Conservation (phyloP, 2,888 invertebrate genomes). For the Phoenoteleia sp. region DNA sequence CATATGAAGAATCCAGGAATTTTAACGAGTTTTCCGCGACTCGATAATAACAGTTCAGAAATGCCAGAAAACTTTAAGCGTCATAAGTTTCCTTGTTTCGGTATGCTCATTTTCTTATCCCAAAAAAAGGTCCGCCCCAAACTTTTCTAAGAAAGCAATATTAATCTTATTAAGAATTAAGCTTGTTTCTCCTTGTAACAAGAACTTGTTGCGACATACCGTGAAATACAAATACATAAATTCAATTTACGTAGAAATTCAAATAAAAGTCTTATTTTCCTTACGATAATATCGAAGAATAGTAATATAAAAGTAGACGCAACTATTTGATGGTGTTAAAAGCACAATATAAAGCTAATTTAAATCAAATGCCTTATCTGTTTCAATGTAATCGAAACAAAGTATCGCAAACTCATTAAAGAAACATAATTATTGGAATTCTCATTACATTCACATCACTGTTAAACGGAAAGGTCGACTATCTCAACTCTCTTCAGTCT, state of each 20-base stretch:
- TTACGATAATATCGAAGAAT: background rate
- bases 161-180: constrained; percentile 45
- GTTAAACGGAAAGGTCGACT: background rate
- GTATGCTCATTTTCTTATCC: constrained; percentile 49
- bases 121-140: constrained; percentile 19
- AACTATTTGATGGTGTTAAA: background rate
- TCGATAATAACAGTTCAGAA: constrained; percentile 69
- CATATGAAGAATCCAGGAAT: constrained; percentile 79
- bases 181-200: background rate
- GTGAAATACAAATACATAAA: background rate
- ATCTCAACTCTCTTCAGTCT: background rate
- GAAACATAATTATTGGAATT: constrained; percentile 4
- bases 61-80: constrained; percentile 51
- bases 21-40: constrained; percentile 82
- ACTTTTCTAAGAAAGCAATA: constrained; percentile 47
- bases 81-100: constrained; percentile 56
- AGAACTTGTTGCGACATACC: background rate
- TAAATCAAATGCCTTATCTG: background rate
- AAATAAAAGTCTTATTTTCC: background rate
- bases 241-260: background rate
- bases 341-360: background rate
- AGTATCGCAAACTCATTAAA: constrained; percentile 27
- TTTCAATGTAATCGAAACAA: background rate
- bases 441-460: constrained; percentile 11
- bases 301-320: background rate